Evolutionary conservation across 2,113 vertebrate genomes (phyloP).

Genomic region (rabbit (Oryctolagus cuniculus)): mOryCun1.1 NC_091436.1:38923501-38924000

Average conservation of each 20-base stretch:
- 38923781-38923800: not conserved
- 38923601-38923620: not conserved
- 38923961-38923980: not conserved
- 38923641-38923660: not conserved
- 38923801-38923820: not conserved
- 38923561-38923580: not conserved
- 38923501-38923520: not conserved
- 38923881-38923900: not conserved
- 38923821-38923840: not conserved
- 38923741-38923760: not conserved
- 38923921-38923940: not conserved
- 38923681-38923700: not conserved
- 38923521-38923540: not conserved
- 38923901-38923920: not conserved
- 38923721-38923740: not conserved
- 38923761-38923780: not conserved
- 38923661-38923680: not conserved
- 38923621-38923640: not conserved
- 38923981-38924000: not conserved
- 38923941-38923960: not conserved
- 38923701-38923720: not conserved
- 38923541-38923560: not conserved
- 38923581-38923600: not conserved
- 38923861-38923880: not conserved
- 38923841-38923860: not conserved